Conservation (phyloP, 2,797 vertebrate species). For the Muscicapa striata region DNA sequence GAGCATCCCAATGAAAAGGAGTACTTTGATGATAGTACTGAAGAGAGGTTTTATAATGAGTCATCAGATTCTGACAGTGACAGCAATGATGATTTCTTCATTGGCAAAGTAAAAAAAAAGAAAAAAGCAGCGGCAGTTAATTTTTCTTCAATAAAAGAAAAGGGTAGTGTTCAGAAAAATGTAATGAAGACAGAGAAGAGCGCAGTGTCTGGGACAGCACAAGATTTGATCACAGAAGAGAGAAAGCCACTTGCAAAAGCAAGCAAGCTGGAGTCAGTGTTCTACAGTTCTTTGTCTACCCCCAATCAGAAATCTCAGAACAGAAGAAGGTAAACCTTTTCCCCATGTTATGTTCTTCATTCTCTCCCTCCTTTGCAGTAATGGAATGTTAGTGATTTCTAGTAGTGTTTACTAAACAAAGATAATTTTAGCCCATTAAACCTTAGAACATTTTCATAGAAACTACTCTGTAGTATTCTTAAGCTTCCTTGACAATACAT, state of each 20-base stretch:
- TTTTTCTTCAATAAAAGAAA: constrained; percentile 27
- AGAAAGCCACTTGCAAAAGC: constrained; percentile 62
- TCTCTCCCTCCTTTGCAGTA: neutral
- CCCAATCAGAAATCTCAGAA: constrained; percentile 52
- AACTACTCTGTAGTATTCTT: neutral
- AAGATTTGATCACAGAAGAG: constrained; percentile 54
- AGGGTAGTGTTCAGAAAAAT: neutral
- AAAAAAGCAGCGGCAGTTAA: constrained; percentile 80
- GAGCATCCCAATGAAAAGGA: constrained; percentile 80
- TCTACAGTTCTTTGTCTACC: constrained; percentile 83
- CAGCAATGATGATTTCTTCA: constrained; percentile 88
- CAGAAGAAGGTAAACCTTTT: constrained; percentile 68
- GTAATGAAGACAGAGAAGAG: neutral
- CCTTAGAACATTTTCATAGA: neutral
- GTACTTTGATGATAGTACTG: constrained; percentile 97
- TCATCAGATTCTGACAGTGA: constrained; percentile 88
- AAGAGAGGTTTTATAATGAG: constrained; percentile 93
- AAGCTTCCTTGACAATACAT: neutral
- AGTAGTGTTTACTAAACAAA: neutral
- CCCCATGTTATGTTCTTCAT: neutral
- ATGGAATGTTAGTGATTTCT: neutral
- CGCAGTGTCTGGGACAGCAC: neutral
- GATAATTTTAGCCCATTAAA: neutral
- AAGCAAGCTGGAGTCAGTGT: constrained; percentile 81
- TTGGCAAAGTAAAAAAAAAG: constrained; percentile 89